These are phyloP conservation scores for Avahi laniger DNA, from an alignment of 2,797 vertebrate genomes.

Conservation along the genomic window DNA sequence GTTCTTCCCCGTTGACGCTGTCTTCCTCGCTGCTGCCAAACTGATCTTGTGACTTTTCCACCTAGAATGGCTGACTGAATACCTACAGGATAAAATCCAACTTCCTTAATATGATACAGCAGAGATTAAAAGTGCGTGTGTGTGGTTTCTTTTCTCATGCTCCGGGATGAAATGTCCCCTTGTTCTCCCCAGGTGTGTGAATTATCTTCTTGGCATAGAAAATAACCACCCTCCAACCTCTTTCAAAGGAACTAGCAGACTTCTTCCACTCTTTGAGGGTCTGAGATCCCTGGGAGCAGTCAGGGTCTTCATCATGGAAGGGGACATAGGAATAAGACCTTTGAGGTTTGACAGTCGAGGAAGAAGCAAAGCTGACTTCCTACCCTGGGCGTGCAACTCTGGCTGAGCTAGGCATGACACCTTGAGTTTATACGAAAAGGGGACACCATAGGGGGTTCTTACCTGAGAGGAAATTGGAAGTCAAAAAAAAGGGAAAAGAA, in stretches of 20 bases:
- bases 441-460: neutral
- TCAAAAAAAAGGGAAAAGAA: neutral
- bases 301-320: neutral
- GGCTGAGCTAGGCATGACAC: neutral
- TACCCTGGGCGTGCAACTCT: neutral
- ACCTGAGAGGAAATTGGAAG: neutral
- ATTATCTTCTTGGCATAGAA: neutral
- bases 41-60: conserved; percentile 32
- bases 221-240: neutral
- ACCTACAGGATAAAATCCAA: conserved; percentile 7
- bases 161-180: neutral
- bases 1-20: neutral
- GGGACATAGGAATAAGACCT: neutral
- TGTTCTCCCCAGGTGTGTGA: neutral
- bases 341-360: neutral
- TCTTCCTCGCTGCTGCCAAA: neutral
- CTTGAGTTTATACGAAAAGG: neutral
- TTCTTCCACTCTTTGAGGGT: neutral
- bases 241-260: neutral
- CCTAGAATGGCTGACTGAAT: conserved; percentile 42
- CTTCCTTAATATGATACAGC: conserved; percentile 58
- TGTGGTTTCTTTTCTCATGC: neutral
- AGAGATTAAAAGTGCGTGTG: neutral
- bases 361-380: neutral
- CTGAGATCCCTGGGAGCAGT: neutral